A percentile compares a stretch with the other conserved stretches of the same genome.
These are phyloP conservation scores for Oryzias curvinotus DNA, from an alignment of 2,113 vertebrate species.

Conservation along the genomic window DNA sequence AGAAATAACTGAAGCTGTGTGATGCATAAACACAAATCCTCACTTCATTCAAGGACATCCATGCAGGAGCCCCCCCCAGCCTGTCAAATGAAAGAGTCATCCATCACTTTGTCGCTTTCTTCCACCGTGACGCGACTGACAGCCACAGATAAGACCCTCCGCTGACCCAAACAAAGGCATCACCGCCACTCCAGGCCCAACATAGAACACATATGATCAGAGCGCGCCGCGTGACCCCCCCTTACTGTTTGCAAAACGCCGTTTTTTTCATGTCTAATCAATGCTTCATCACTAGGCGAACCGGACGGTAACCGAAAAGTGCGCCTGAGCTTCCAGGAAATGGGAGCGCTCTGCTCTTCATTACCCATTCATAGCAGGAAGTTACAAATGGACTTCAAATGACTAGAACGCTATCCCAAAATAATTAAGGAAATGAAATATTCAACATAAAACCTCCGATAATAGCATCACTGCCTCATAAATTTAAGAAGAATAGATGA, in stretches of 20 bases:
- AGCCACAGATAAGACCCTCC: constrained; percentile 68
- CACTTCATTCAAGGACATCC: constrained; percentile 22
- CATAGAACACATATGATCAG: constrained; percentile 3
- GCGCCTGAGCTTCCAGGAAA: constrained; percentile 14
- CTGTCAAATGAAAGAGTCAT: constrained; percentile 78
- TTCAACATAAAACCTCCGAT: constrained; percentile 71
- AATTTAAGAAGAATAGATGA: constrained; percentile 62
- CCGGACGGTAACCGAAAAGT: constrained; percentile 12
- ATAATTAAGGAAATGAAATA: constrained; percentile 75
- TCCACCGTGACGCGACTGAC: constrained; percentile 73
- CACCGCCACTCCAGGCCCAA: constrained; percentile 12
- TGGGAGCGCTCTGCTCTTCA: constrained; percentile 37
- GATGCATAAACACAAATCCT: constrained; percentile 9
- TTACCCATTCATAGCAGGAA: constrained; percentile 45
- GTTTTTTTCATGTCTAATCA: neutral
- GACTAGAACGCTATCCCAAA: constrained; percentile 49
- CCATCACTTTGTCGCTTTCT: constrained; percentile 74
- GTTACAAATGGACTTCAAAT: constrained; percentile 62
- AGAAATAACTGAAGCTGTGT: constrained; percentile 15
- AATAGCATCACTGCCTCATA: constrained; percentile 69
- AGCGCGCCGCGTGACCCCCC: too few species aligned
- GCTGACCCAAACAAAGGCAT: constrained; percentile 59
- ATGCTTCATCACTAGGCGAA: constrained; percentile 8
- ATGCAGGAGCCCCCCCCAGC: constrained; percentile 30
- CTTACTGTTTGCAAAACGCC: neutral